Conservation (phyloP, 2,797 vertebrate species). For the Crax fasciolata region DNA sequence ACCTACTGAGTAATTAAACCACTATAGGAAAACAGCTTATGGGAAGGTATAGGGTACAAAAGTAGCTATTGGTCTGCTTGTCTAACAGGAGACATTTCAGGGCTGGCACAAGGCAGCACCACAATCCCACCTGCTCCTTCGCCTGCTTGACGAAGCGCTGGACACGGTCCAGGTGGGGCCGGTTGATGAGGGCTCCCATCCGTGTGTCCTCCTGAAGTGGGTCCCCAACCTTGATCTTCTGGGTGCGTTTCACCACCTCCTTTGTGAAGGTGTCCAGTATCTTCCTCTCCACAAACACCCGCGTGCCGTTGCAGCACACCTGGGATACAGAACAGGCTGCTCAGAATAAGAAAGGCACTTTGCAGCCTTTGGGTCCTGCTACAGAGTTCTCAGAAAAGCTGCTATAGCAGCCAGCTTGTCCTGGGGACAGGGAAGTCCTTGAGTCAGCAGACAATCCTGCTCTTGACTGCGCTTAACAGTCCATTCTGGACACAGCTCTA, state of each 20-base stretch:
- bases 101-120: background rate
- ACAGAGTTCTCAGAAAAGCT: background rate
- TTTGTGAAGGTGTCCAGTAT: slow-evolving; percentile 91
- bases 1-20: background rate
- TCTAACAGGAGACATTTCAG: background rate
- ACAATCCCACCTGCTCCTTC: slow-evolving; percentile 88
- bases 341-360: background rate
- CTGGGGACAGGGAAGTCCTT: background rate
- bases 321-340: slow-evolving; percentile 51
- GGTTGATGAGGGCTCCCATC: slow-evolving; percentile 96
- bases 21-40: background rate
- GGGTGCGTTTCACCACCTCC: slow-evolving; percentile 91
- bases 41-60: background rate
- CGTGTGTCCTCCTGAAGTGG: slow-evolving; percentile 90
- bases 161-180: slow-evolving; percentile 91
- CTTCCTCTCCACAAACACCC: slow-evolving; percentile 94
- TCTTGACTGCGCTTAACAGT: background rate
- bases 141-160: slow-evolving; percentile 90
- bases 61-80: background rate
- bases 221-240: slow-evolving; percentile 92
- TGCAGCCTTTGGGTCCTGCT: background rate
- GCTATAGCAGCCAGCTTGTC: background rate
- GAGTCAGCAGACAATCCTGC: background rate
- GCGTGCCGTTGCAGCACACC: slow-evolving; percentile 97
- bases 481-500: background rate